Percentiles rank a stretch among this genome's conserved stretches.
Evolutionary conservation across 2,797 vertebrate species (phyloP).

Genomic region (Mus caroli): DNA sequence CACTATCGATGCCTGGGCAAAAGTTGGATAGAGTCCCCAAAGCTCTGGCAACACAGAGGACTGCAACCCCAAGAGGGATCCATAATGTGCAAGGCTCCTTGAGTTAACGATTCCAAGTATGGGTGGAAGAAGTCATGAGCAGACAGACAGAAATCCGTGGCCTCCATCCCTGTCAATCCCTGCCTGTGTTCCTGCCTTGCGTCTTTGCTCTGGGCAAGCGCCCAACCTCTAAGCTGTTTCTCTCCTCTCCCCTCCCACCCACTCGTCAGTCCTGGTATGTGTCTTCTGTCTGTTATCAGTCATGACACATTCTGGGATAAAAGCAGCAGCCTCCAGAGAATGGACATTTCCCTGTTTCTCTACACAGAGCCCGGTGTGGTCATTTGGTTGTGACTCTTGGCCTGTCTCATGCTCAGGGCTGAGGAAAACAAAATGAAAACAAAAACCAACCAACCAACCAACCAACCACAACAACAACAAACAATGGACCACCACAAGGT

Average conservation of each 20-base stretch:
- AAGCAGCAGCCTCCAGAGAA: fast-evolving
- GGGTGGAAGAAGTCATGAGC: fast-evolving
- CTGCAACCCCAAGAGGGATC: background rate
- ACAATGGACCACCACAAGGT: too few relatives aligned
- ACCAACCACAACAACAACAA: too few relatives aligned
- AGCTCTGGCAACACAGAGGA: too few relatives aligned
- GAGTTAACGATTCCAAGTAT: fast-evolving
- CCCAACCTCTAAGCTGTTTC: fast-evolving
- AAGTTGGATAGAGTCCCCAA: fast-evolving
- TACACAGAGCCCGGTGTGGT: fast-evolving
- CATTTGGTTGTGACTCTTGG: background rate
- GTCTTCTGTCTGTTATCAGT: background rate
- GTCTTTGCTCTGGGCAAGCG: fast-evolving
- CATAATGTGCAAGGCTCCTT: too few relatives aligned
- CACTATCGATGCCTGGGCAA: fast-evolving
- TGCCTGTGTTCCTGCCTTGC: fast-evolving
- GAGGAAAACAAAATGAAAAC: background rate
- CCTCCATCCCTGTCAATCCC: background rate
- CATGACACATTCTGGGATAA: fast-evolving
- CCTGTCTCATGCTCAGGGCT: fast-evolving
- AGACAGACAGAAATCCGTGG: too few relatives aligned
- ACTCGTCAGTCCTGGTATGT: too few relatives aligned
- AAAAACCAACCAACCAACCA: too few relatives aligned
- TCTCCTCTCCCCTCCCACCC: too few relatives aligned
- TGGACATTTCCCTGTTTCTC: fast-evolving